Base-by-base conservation (phyloP, 2,888 invertebrate genomes). In the Ochropleura leucogaster region DNA sequence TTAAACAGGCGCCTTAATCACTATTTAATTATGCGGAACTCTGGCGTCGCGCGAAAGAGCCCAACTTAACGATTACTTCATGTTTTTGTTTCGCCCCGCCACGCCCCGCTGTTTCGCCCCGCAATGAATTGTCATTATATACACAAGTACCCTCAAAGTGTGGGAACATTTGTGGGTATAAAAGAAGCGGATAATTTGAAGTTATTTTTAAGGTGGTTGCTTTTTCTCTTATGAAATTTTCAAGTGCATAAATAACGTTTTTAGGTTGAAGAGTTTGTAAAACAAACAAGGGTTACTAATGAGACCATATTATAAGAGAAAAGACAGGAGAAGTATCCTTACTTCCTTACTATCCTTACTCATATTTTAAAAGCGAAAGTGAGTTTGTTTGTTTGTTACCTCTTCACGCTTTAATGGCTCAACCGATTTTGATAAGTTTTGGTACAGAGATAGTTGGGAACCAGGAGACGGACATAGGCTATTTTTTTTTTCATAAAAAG, bases 1-100 rank as follows among this genome's bases (percentile, higher is more conserved):
- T 30, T 20, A 47, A 84, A 65, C 84, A 68, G 79, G 85, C 81
- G 84, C 89, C 94, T 90, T 95, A 95, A 95, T 95, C 92, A 93
- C 94, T 94, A 94, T 95, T 95, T 95, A 95, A 95, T 95, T 95
- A 95, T 94, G 90, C 92, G 92, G 86, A 94, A 94, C 93, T 93
- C 89, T 88, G 86, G 89, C 89, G 83, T 86, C 87, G 83, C 70
- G 77, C 83, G 85, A 90, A 90, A 91, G 91, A 87, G 91, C 90
- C 89, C 74, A 90, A 91, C 88, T 91, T 90, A 87, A 86, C 90
- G 90, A 92, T 92, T 91, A 93, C 92, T 90, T 88, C 87, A 85
- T 91, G 92, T 92, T 94, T 93, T 92, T 93, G 93, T 93, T 93
- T 89, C 85, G 83, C 78, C 68, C 81, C 73, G 72, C 72, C 83